Base-by-base conservation (phyloP, 2,113 vertebrate species). In the Chloropsis cyanopogon region DNA sequence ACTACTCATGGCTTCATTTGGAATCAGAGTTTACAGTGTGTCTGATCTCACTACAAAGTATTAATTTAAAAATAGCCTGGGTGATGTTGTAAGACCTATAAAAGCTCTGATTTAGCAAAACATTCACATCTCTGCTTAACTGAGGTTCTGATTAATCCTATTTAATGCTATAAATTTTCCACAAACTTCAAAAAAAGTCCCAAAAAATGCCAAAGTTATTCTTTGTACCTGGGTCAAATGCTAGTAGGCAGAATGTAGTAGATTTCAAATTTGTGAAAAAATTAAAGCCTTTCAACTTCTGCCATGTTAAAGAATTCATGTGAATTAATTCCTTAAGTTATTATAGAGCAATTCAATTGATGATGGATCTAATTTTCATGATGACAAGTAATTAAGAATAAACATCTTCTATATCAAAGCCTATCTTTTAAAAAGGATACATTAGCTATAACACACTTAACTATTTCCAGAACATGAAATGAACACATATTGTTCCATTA, bases 381-480 rank as follows among this genome's bases (percentile, higher is more conserved):
- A 72, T 91, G 82, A 79, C 26, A 29, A 93, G 73, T 93, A 95
- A 97, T 90, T 78, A 92, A 90, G 57, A 71, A 79, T 90, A 80
- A 96, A 80, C 63, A 88, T 95, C 70, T 87, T 78, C 53, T 69
- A 19, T 94, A 95, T 94, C 94, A 95, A 92, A 96, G 85, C 75
- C 63, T 92, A 69, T 79, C 70, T 90, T 91, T 85, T 93, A 85
- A 75, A 96, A 92, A 90, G 84, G 65, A 92, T 88, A 73, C 94
- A 94, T 86, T 90, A 92, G 68, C 75, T 90, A 25, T 87, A 82
- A 91, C 17, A 28, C 49, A 80, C 89, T 90, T 90, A 84, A 66
- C 70, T 76, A 56, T 83, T 95, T 95, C 73, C 96, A 93, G 82
- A 96, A 95, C 88, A 86, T 73, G 70, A 94, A 94, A 90, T 60